Percentiles rank a stretch among this genome's conserved stretches.
These are phyloP conservation scores for Hipparchia semele DNA, from an alignment of 2,888 invertebrate species.

Conservation along the genomic window DNA sequence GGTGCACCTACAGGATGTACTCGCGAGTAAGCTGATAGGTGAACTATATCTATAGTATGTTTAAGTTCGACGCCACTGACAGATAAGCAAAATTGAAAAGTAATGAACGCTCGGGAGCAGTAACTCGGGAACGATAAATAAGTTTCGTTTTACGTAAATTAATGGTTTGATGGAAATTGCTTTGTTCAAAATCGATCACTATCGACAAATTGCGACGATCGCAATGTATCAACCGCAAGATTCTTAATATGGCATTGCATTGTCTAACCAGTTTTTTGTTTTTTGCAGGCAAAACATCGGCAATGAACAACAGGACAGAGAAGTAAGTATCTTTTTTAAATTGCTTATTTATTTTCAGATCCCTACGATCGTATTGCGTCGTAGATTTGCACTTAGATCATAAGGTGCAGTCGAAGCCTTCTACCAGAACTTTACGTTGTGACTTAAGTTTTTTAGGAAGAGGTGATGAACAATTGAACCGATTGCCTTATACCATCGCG, in stretches of 20 bases:
- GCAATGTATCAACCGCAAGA: background rate
- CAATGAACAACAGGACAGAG: slow-evolving; percentile 53
- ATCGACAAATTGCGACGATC: no score
- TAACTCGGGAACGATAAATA: no score
- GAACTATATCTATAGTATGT: background rate
- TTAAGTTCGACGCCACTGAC: background rate
- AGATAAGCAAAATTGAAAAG: background rate
- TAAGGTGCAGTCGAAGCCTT: no score
- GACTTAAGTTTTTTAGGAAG: no score
- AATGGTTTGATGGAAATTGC: no score
- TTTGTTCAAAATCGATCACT: no score
- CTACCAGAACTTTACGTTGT: no score
- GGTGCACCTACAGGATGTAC: background rate
- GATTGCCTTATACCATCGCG: no score
- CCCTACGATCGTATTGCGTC: background rate
- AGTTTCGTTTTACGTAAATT: no score
- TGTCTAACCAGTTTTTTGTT: slow-evolving; percentile 21
- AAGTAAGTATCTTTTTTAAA: slow-evolving; percentile 13
- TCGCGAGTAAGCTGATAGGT: background rate
- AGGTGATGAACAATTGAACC: no score
- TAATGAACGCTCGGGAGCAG: background rate
- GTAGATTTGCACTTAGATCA: no score
- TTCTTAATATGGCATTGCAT: background rate
- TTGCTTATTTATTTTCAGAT: background rate
- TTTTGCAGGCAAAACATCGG: slow-evolving; percentile 59